Percentiles rank a stretch among this genome's conserved stretches.
phyloP scores from a whole-genome alignment of 2,888 invertebrate species.

The Drosophila ezoana region DNA sequence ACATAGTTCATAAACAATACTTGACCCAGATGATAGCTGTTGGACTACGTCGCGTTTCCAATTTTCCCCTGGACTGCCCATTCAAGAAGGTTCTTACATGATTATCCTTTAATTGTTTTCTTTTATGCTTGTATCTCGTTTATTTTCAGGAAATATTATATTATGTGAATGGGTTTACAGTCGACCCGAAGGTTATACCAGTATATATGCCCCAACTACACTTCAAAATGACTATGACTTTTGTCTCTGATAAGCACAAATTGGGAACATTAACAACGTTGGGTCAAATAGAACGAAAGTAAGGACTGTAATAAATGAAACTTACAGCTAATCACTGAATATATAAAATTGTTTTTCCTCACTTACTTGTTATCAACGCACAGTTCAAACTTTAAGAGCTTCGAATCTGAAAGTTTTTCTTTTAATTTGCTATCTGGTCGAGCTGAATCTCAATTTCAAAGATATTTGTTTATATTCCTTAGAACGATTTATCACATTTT shows the following conservation, averaged over 20 bases:
- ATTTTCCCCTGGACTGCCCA: slow-evolving; percentile 48
- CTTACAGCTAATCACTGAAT: too few relatives aligned
- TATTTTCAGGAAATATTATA: slow-evolving; percentile 20
- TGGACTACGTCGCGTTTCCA: slow-evolving; percentile 29
- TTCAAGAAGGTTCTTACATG: slow-evolving; percentile 34
- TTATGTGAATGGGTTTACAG: slow-evolving; percentile 6
- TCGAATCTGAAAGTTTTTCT: too few relatives aligned
- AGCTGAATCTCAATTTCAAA: too few relatives aligned
- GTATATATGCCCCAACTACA: slow-evolving; percentile 31
- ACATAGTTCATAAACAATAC: slow-evolving; percentile 4
- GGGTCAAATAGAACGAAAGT: neutral
- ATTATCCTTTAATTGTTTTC: too few relatives aligned
- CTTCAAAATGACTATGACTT: slow-evolving; percentile 19
- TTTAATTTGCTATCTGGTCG: too few relatives aligned
- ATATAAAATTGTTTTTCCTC: too few relatives aligned
- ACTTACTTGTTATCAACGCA: too few relatives aligned
- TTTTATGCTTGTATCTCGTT: neutral
- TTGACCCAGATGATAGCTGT: slow-evolving; percentile 26
- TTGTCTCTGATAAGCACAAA: slow-evolving; percentile 2
- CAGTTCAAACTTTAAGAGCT: too few relatives aligned
- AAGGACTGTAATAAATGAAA: too few relatives aligned
- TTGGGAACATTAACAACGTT: neutral
- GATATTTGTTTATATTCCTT: too few relatives aligned
- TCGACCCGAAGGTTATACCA: slow-evolving; percentile 29
- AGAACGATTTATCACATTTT: too few relatives aligned